Base-by-base conservation (phyloP, 2,888 invertebrate species). In the Leucoptera coffeella region DNA sequence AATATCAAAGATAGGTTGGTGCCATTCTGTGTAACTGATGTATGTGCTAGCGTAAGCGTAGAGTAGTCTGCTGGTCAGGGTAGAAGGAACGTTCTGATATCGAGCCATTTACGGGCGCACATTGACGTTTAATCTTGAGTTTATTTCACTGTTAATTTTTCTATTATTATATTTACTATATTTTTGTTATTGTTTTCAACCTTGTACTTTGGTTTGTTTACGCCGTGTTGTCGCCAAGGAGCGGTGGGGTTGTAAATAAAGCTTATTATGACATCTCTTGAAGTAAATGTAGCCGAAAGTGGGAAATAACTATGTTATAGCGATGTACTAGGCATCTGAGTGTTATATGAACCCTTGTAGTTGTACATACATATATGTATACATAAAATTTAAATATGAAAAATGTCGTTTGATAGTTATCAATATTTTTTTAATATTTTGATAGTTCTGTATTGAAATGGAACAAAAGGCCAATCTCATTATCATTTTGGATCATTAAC, bases 381-480 rank as follows among this genome's bases (percentile, higher is more conserved):
- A 69, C n/a, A n/a, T n/a, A n/a, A n/a, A n/a, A n/a, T n/a, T n/a
- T n/a, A n/a, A n/a, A n/a, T n/a, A n/a, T n/a, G n/a, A n/a, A n/a
- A n/a, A 56, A 67, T 62, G 67, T 67, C 62, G 65, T 65, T 65
- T 67, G 64, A 69, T 69, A 67, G 65, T 69, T 64, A 60, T 65
- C 64, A 51, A 69, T 71, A 71, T 69, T 71, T 72, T 67, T 72
- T 72, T 71, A n/a, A 71, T 71, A 72, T 72, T 71, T 72, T 71
- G 72, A 69, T 71, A 72, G 71, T 69, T 71, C 71, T 72, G 69
- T 72, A 71, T 71, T 64, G 57, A 44, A 57, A 54, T 58, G 55
- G 48, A 55, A 55, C 54, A 53, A 62, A 65, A 67, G 56, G 65
- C 64, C 67, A 64, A 64, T 60, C 57, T 65, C 57, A 57, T 61